Evolutionary conservation across 2,888 invertebrate genomes (phyloP), one percentile per base, ranked within the genome.

Genomic region (Metacarcinus magister): DNA sequence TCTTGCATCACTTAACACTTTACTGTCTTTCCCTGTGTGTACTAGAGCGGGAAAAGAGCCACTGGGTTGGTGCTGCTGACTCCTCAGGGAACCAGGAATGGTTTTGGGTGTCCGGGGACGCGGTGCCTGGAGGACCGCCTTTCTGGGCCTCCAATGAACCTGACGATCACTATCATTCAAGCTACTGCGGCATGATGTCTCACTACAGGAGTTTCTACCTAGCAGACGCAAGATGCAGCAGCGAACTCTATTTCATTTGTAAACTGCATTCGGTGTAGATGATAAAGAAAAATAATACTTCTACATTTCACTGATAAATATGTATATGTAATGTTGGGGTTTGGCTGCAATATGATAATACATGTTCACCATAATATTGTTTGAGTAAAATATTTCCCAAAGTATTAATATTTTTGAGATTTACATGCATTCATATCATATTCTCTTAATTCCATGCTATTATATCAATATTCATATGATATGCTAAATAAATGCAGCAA

Each of bases 31-130:
- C 93, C 75, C 75, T 28, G 60, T 23, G 54, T 46, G n/a, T 16
- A 2, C 0, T 92, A 95, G 95, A 95, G 95, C 67, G 87, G 3
- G 82, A 44, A 32, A 92, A 75, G 60, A 75, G 48, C 19, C 87
- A 95, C 92, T 95, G 95, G 95, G 75, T 91, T 39, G 95, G 95
- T 46, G 95, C 92, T 44, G 92, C 87, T 67, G 95, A 95, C 82
- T 23, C 46, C 39, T 32, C 92, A 10, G 95, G 95, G n/a, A 4
- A 95, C 46, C 92, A 95, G 48, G 95, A 95, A 60, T 95, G 95
- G 95, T 92, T 44, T 39, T 95, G 95, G 95, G 92, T 92, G 39
- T 92, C 60, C 32, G 95, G 95, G 16, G 75, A 46, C 32, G n/a
- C 67, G 16, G 92, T 95, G 46, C 92, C 95, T n/a, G 95, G 67